phyloP scores from a whole-genome alignment of 2,797 vertebrate genomes.

The Gobionotothen gibberifrons region DNA sequence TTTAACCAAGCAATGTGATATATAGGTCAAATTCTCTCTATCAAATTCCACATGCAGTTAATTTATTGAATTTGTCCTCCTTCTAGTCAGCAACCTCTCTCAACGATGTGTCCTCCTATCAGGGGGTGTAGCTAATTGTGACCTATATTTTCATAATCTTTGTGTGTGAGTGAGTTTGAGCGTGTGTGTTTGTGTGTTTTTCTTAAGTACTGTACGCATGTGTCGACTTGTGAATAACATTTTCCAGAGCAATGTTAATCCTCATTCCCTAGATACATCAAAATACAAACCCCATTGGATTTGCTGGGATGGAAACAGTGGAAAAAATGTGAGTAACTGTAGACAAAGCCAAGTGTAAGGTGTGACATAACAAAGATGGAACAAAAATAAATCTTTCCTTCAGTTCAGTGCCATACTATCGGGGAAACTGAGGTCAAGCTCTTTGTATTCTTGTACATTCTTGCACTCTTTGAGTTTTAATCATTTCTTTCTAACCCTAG shows the following conservation, averaged over 20 bases:
- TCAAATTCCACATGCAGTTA: slow-evolving; percentile 2
- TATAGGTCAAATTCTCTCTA: slow-evolving; percentile 13
- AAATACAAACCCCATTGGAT: slow-evolving; percentile 46
- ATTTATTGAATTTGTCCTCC: slow-evolving; percentile 14
- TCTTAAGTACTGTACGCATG: slow-evolving; percentile 12
- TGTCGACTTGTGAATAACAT: slow-evolving; percentile 53
- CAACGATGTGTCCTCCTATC: slow-evolving; percentile 8
- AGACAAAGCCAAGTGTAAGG: slow-evolving; percentile 11
- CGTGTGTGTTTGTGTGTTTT: slow-evolving; percentile 4
- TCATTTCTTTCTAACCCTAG: too few relatives aligned
- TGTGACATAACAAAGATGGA: slow-evolving; percentile 16
- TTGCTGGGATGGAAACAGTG: slow-evolving; percentile 25
- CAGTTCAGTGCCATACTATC: background rate
- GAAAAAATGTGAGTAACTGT: slow-evolving; percentile 29
- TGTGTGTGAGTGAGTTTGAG: background rate
- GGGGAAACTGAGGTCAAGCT: background rate
- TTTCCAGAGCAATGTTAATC: slow-evolving; percentile 62
- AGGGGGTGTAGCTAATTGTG: slow-evolving; percentile 44
- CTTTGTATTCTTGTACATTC: background rate
- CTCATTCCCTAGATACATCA: slow-evolving; percentile 42
- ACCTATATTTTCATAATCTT: slow-evolving; percentile 32
- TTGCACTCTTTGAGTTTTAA: background rate
- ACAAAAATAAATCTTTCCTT: background rate
- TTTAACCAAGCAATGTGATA: slow-evolving; percentile 14
- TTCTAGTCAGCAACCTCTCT: background rate